These are phyloP conservation scores for Pycnonotus jocosus DNA, from an alignment of 2,113 vertebrate genomes.

Conservation along the genomic window DNA sequence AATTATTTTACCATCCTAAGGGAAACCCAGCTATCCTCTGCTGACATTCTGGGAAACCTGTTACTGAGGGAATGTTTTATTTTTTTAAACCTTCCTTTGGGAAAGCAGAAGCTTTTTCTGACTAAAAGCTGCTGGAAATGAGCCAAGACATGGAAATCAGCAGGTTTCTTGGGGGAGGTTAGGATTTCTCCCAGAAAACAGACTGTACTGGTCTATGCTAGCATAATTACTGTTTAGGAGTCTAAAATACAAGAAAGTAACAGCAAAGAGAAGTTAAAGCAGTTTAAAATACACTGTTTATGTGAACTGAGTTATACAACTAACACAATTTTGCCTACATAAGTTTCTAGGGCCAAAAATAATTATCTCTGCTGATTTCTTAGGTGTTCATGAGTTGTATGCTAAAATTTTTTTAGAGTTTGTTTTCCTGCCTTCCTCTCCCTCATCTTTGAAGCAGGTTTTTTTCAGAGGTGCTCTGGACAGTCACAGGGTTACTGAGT, in stretches of 20 bases:
- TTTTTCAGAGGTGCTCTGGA: background rate
- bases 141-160: background rate
- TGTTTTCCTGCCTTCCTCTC: background rate
- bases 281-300: slow-evolving; percentile 14
- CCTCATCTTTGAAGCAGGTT: background rate
- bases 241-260: background rate
- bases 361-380: background rate
- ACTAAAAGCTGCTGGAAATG: background rate
- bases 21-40: background rate
- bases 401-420: background rate
- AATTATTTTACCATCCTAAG: background rate
- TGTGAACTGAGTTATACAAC: slow-evolving; percentile 11
- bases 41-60: background rate
- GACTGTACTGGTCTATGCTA: background rate
- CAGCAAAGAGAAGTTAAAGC: background rate
- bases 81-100: background rate
- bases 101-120: background rate
- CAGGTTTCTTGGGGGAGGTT: background rate
- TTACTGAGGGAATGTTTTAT: background rate
- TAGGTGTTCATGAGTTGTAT: background rate
- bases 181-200: background rate
- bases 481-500: background rate
- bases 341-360: slow-evolving; percentile 1
- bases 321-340: background rate
- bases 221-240: background rate